Conservation (phyloP, 2,888 invertebrate genomes). For the Agrypnus murinus region DNA sequence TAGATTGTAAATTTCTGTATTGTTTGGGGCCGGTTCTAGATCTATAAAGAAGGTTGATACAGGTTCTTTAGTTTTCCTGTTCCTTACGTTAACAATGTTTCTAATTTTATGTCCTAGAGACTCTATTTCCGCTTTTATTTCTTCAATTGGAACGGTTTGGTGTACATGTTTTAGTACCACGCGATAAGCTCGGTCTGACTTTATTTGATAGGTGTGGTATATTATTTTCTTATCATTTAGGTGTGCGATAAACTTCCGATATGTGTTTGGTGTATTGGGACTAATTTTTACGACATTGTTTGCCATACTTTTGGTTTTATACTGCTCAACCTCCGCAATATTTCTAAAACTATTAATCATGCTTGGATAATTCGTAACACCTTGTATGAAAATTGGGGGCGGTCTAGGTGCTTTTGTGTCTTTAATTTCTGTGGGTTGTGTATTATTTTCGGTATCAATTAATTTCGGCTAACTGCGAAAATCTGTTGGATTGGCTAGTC, state of each 20-base stretch:
- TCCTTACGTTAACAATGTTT: conserved; percentile 44
- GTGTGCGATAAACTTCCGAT: conserved; percentile 34
- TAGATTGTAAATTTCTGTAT: conserved; percentile 31
- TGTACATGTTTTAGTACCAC: conserved; percentile 46
- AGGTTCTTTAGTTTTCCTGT: conserved; percentile 25
- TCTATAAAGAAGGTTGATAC: conserved; percentile 26
- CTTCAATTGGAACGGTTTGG: conserved; percentile 26
- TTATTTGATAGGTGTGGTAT: conserved; percentile 49
- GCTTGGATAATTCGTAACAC: conserved; percentile 34
- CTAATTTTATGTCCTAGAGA: conserved; percentile 44
- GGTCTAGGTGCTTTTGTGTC: conserved; percentile 19
- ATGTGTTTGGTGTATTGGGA: conserved; percentile 35
- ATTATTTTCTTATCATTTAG: conserved; percentile 40
- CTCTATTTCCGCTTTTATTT: conserved; percentile 32
- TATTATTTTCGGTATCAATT: background rate
- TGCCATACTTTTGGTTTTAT: conserved; percentile 37
- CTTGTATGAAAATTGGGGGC: too few species aligned
- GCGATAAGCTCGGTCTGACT: conserved; percentile 40
- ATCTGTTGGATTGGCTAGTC: too few species aligned
- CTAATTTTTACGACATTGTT: conserved; percentile 47
- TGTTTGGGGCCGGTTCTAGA: conserved; percentile 29
- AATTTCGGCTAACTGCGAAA: too few species aligned
- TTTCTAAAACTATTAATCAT: too few species aligned
- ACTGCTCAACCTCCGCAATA: too few species aligned
- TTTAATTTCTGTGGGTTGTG: background rate